A percentile compares a stretch with the other conserved stretches of the same genome.
Conservation (phyloP, 2,113 vertebrate genomes). For the Henicopernis longicauda region DNA sequence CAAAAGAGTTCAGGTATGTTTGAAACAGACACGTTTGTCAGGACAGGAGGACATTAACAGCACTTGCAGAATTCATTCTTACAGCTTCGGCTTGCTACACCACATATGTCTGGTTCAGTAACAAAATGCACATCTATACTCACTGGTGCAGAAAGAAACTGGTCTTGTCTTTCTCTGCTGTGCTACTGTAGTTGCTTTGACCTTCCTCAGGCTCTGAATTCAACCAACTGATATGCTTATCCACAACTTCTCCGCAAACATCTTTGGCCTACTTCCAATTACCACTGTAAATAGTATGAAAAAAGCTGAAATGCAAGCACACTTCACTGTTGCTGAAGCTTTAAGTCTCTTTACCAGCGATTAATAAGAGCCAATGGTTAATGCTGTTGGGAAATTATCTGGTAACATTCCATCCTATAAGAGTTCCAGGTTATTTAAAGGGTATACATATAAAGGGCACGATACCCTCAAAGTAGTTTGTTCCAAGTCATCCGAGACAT, state of each 20-base stretch:
- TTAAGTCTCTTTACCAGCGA: background rate
- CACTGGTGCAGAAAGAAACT: background rate
- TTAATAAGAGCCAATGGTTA: background rate
- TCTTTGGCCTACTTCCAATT: background rate
- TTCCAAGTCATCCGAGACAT: conserved; percentile 22
- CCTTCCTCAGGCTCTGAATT: conserved; percentile 8
- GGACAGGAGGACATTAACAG: background rate
- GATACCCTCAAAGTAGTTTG: background rate
- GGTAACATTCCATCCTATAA: background rate
- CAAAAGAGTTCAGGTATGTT: background rate
- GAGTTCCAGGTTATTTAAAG: conserved; percentile 51
- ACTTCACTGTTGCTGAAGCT: background rate
- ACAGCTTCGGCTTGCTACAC: background rate
- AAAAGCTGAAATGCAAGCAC: background rate
- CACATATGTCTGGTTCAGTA: background rate
- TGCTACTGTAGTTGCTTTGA: background rate
- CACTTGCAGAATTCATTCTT: background rate
- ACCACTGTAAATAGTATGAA: background rate
- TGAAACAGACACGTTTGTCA: background rate
- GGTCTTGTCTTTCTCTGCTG: background rate
- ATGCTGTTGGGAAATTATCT: background rate
- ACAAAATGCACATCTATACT: background rate
- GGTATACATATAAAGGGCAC: background rate
- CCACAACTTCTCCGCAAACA: background rate
- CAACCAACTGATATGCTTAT: background rate